Evolutionary conservation across 2,113 vertebrate genomes (phyloP), one percentile per base, ranked within the genome.

Genomic region (Microcebus tavaratra): DNA sequence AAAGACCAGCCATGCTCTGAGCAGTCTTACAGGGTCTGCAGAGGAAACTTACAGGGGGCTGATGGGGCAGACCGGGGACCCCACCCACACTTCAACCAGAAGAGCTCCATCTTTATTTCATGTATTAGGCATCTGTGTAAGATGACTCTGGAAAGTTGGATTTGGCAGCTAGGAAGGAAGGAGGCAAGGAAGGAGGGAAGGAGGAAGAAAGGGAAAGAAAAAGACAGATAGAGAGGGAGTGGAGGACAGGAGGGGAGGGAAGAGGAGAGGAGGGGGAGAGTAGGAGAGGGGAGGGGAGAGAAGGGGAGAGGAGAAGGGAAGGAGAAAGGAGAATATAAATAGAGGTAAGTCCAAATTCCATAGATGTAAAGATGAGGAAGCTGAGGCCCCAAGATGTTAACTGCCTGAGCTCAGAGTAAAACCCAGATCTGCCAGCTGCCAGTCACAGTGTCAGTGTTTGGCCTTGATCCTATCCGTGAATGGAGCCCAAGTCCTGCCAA

Each of bases 261-360:
- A 27, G 55, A 10, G 25, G 39, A 10, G 23, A 4, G 6, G 8
- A 13, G 14, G 9, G 27, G 27, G 55, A 10, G 25, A 34, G 17
- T 7, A 29, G 15, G 1, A 10, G 8, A 10, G 23, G 5, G 6
- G 11, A 10, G 25, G 53, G 23, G 10, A n/a, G 15, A 29, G 10
- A 9, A 13, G 7, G 3, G 12, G 12, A 6, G 2, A 25, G 20
- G 17, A 2, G 20, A 11, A n/a, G 31, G 20, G 53, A 42, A 0
- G 20, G 18, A 8, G 21, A 31, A 5, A 55, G 48, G 45, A 34
- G 55, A 84, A 48, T 12, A 23, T 2, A 61, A 50, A 63, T 5
- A 45, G 23, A 18, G 1, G 67, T 9, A 57, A 31, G 6, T 53
- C 15, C 4, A 14, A 89, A 42, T 39, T 82, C 7, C 67, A 11